Percentiles rank a stretch among this genome's conserved stretches.
Conservation (phyloP, 2,113 vertebrate genomes). For the Labrus mixtus region DNA sequence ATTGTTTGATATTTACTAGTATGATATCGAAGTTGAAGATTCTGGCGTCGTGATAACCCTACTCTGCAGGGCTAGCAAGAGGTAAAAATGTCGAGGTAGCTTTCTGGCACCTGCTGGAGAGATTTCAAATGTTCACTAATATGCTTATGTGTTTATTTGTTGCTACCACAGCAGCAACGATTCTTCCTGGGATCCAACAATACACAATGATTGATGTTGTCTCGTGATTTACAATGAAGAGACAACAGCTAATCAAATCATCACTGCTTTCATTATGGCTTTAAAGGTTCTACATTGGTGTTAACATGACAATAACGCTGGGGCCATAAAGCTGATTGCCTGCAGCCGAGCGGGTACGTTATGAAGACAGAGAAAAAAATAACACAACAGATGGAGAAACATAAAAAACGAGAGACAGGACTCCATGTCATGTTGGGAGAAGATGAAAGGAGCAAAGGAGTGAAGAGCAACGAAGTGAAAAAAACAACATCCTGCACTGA, state of each 20-base stretch:
- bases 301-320: background rate
- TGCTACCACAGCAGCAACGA: too few species aligned
- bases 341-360: background rate
- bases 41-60: too few species aligned
- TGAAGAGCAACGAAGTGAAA: background rate
- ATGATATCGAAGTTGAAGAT: too few species aligned
- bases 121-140: background rate
- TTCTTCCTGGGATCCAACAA: too few species aligned
- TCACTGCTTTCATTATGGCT: background rate
- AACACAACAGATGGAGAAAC: conserved; percentile 34
- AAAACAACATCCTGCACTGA: background rate
- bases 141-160: too few species aligned
- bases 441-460: conserved; percentile 18
- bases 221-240: too few species aligned
- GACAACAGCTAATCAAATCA: background rate
- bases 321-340: background rate
- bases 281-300: background rate
- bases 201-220: too few species aligned
- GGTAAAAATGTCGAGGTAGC: background rate
- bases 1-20: too few species aligned
- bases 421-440: conserved; percentile 28
- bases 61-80: background rate
- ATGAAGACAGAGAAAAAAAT: background rate
- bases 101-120: background rate
- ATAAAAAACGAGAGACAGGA: conserved; percentile 1